These are phyloP conservation scores for Acanthurus leucopareius DNA, from an alignment of 2,797 vertebrate species.

Conservation along the genomic window DNA sequence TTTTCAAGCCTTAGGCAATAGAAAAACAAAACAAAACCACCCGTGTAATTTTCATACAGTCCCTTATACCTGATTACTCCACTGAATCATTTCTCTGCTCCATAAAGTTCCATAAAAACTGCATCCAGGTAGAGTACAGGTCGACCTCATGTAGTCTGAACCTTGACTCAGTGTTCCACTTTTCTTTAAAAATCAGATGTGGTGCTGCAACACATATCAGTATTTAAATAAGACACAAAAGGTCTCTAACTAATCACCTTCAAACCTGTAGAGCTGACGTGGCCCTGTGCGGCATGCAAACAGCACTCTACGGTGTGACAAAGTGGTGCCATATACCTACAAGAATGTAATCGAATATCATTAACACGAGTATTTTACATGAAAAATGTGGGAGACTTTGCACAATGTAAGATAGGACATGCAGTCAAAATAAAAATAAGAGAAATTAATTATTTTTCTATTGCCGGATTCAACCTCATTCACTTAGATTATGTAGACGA, in stretches of 20 bases:
- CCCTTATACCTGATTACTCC: not conserved
- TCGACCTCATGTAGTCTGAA: not conserved
- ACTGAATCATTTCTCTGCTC: not conserved
- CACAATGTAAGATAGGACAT: conserved; percentile 53
- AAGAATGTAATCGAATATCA: conserved; percentile 68
- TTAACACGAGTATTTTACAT: conserved; percentile 38
- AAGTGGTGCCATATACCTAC: conserved; percentile 43
- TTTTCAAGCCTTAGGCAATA: not conserved
- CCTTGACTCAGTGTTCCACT: not conserved
- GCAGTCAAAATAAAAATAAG: conserved; percentile 26
- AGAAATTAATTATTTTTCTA: conserved; percentile 73
- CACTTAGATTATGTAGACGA: conserved; percentile 8
- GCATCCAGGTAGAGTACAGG: not conserved
- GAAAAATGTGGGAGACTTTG: conserved; percentile 41
- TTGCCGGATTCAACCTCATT: conserved; percentile 47
- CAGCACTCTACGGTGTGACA: conserved; percentile 11
- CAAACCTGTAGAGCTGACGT: not conserved
- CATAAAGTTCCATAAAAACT: not conserved
- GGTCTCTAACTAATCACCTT: not conserved
- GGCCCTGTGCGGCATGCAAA: not conserved
- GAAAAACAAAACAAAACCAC: not conserved
- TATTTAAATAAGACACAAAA: not conserved
- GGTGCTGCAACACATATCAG: conserved; percentile 36
- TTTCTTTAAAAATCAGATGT: conserved; percentile 5
- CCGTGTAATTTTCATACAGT: not conserved